Percentiles rank a stretch among this genome's conserved stretches.
These are phyloP conservation scores for Phenganax subtilis DNA, from an alignment of 92 coral and sea anemone genomes.

Conservation along the genomic window DNA sequence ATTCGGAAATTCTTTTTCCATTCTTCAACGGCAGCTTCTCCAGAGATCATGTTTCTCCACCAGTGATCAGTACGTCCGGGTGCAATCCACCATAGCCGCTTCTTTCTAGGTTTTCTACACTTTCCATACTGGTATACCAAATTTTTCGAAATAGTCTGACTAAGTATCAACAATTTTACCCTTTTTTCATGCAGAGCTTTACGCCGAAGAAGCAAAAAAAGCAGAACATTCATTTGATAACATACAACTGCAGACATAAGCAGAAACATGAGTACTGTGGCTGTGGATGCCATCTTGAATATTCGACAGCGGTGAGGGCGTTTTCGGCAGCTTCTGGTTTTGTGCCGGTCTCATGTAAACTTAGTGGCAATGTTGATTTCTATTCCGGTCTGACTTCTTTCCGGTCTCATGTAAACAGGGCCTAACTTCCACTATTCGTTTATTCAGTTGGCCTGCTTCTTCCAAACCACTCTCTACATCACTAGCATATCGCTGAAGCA, in stretches of 20 bases:
- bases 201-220: background rate
- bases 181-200: background rate
- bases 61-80: conserved; percentile 4
- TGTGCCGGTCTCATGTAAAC: conserved; percentile 8
- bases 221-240: background rate
- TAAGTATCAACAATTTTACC: background rate
- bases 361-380: background rate
- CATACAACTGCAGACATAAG: conserved; percentile 2
- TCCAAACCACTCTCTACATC: too few relatives aligned
- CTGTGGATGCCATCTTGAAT: background rate
- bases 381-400: background rate
- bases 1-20: conserved; percentile 11
- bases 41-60: background rate
- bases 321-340: background rate
- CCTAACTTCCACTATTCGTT: background rate
- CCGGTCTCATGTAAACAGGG: conserved; percentile 9
- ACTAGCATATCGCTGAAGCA: too few relatives aligned
- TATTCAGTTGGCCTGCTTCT: too few relatives aligned
- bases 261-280: background rate
- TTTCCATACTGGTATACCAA: background rate
- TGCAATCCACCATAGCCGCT: background rate
- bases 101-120: background rate
- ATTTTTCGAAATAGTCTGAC: background rate
- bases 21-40: background rate
- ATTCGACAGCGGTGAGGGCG: background rate